phyloP scores from a whole-genome alignment of 2,888 invertebrate genomes.

The Melolontha melolontha region DNA sequence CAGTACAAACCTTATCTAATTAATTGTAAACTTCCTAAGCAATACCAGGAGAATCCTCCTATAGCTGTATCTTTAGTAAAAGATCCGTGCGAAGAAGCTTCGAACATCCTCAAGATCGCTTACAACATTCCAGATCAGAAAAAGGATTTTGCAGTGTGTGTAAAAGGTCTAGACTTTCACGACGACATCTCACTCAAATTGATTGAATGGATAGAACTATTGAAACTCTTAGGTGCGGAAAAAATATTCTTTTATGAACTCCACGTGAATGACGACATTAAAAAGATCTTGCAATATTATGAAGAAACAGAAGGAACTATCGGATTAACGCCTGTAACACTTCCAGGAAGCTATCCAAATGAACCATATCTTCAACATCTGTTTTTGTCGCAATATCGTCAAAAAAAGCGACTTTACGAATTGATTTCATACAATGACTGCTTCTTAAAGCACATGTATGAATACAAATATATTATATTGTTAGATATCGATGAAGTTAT shows the following conservation, averaged over 20 bases:
- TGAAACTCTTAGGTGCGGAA: constrained; percentile 86
- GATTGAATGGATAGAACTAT: constrained; percentile 91
- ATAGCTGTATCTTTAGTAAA: constrained; percentile 86
- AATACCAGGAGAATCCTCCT: constrained; percentile 75
- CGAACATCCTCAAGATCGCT: constrained; percentile 82
- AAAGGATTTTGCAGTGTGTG: constrained; percentile 85
- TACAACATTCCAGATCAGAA: constrained; percentile 76
- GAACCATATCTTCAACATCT: constrained; percentile 84
- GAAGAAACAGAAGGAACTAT: constrained; percentile 61
- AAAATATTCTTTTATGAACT: constrained; percentile 89
- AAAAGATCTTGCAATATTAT: constrained; percentile 73
- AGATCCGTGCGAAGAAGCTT: constrained; percentile 81
- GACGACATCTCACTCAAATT: constrained; percentile 86
- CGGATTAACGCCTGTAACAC: constrained; percentile 80
- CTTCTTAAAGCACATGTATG: constrained; percentile 86
- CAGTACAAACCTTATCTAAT: constrained; percentile 89
- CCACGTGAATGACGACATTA: constrained; percentile 87
- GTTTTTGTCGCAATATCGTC: constrained; percentile 85
- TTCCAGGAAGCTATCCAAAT: constrained; percentile 89
- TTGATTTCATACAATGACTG: constrained; percentile 95
- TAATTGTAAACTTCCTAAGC: constrained; percentile 83
- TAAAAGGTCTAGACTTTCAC: constrained; percentile 91
- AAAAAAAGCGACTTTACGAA: constrained; percentile 91
- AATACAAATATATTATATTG: constrained; percentile 85
- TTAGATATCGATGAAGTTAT: constrained; percentile 90